Evolutionary conservation across 2,113 vertebrate species (phyloP).

Genomic region (Platichthys flesus): DNA sequence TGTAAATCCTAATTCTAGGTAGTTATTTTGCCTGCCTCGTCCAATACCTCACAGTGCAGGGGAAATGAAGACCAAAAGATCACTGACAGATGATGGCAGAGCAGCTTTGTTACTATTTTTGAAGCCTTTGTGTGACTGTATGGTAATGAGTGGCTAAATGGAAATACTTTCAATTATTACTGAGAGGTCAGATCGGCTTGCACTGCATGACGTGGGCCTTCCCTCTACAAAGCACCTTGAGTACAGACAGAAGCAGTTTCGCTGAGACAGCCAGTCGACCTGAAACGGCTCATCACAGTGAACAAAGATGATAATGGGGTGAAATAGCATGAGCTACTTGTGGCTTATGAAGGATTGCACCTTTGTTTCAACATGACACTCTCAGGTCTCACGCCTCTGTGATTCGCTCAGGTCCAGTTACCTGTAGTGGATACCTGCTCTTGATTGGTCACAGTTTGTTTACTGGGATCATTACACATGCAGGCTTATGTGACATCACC

Average conservation of each 20-base stretch:
- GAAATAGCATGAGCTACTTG: conserved; percentile 21
- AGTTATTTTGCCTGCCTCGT: neutral
- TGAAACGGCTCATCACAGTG: conserved; percentile 35
- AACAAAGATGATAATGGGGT: conserved; percentile 32
- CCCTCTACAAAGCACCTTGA: conserved; percentile 63
- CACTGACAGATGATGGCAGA: conserved; percentile 21
- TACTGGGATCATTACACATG: conserved; percentile 59
- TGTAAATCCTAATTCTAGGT: neutral
- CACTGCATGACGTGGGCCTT: conserved; percentile 66
- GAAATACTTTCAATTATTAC: conserved; percentile 88
- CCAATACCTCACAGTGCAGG: conserved; percentile 9
- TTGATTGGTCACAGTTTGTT: conserved; percentile 66
- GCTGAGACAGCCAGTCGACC: conserved; percentile 24
- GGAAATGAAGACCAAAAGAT: conserved; percentile 17
- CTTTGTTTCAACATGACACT: conserved; percentile 51
- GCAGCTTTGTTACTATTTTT: conserved; percentile 56
- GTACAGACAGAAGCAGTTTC: conserved; percentile 39
- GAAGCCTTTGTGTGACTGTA: conserved; percentile 64
- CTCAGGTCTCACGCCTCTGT: conserved; percentile 55
- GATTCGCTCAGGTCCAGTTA: conserved; percentile 64
- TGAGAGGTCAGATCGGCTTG: conserved; percentile 82
- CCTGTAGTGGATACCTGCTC: conserved; percentile 58
- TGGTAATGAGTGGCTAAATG: conserved; percentile 77
- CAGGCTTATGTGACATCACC: conserved; percentile 44
- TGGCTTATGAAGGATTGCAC: conserved; percentile 61